These are phyloP conservation scores for Eucidaris tribuloides DNA, from an alignment of 35 echinoderm and acorn worm genomes.

Conservation along the genomic window DNA sequence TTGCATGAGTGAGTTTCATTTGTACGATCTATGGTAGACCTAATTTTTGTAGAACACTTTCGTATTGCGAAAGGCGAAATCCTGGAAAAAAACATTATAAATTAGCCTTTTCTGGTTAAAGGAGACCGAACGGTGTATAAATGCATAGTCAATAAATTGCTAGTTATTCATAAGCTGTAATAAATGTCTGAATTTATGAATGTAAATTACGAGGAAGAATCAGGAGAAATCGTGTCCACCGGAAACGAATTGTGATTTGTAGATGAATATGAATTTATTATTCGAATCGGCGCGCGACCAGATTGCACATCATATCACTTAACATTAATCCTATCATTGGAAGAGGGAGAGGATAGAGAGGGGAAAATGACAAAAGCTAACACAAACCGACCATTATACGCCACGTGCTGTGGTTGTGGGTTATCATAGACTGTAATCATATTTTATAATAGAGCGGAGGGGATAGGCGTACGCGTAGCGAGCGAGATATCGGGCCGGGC, in stretches of 20 bases:
- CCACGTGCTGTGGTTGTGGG: too few species aligned
- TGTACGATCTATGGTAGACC: too few species aligned
- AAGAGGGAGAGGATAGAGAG: neutral
- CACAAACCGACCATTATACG: neutral
- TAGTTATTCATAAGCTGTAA: constrained; percentile 17
- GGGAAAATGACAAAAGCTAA: neutral
- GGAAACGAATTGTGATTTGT: neutral
- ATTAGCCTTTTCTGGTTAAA: too few species aligned
- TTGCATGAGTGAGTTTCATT: too few species aligned
- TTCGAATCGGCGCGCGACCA: neutral
- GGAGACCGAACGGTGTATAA: too few species aligned
- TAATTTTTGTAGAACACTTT: too few species aligned
- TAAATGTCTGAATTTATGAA: constrained; percentile 28
- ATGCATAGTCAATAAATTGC: constrained; percentile 25
- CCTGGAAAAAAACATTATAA: too few species aligned
- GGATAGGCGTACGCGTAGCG: too few species aligned
- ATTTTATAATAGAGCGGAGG: too few species aligned
- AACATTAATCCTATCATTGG: neutral
- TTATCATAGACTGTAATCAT: too few species aligned
- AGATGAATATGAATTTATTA: constrained; percentile 33
- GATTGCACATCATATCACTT: neutral
- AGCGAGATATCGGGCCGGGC: too few species aligned
- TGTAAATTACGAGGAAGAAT: constrained; percentile 5
- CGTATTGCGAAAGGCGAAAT: too few species aligned
- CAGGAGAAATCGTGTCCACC: neutral